Conservation (phyloP, 2,797 vertebrate species). For the Ctenopoma kingsleyae region DNA sequence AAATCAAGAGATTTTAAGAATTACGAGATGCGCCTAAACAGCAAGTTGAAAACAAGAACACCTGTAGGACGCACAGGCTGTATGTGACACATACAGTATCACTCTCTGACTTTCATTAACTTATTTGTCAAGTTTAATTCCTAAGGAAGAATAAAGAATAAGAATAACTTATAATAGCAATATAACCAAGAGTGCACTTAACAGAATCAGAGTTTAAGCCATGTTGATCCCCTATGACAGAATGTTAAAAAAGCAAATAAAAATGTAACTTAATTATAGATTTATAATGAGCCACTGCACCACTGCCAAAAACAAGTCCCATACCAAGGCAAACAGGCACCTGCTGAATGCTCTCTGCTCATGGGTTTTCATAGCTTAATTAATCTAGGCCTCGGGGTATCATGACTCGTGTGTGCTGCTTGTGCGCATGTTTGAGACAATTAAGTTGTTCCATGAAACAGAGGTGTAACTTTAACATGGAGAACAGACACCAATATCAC, state of each 20-base stretch:
- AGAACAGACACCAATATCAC: constrained; percentile 63
- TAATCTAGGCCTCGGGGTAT: constrained; percentile 88
- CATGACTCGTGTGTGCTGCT: constrained; percentile 82
- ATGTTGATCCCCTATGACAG: constrained; percentile 66
- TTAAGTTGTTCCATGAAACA: constrained; percentile 84
- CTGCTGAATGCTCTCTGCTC: constrained; percentile 85
- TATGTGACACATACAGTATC: constrained; percentile 37
- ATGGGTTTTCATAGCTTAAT: constrained; percentile 87
- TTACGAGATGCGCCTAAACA: constrained; percentile 38
- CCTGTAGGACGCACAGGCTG: constrained; percentile 46
- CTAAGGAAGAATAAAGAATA: constrained; percentile 49
- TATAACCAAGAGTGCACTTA: constrained; percentile 72
- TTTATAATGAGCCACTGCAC: constrained; percentile 83
- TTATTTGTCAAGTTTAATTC: constrained; percentile 58
- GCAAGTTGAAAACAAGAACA: constrained; percentile 53
- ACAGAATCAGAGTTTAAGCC: constrained; percentile 74
- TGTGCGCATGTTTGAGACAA: constrained; percentile 83
- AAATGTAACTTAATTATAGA: constrained; percentile 85
- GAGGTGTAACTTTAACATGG: constrained; percentile 81
- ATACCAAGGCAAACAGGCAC: constrained; percentile 84
- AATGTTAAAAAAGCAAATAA: constrained; percentile 76
- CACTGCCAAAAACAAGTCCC: constrained; percentile 84
- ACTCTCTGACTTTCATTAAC: constrained; percentile 43
- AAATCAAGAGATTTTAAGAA: constrained; percentile 74
- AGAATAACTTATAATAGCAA: constrained; percentile 23